phyloP scores from a whole-genome alignment of 2,797 vertebrate genomes.

The Malacoraja senta region DNA sequence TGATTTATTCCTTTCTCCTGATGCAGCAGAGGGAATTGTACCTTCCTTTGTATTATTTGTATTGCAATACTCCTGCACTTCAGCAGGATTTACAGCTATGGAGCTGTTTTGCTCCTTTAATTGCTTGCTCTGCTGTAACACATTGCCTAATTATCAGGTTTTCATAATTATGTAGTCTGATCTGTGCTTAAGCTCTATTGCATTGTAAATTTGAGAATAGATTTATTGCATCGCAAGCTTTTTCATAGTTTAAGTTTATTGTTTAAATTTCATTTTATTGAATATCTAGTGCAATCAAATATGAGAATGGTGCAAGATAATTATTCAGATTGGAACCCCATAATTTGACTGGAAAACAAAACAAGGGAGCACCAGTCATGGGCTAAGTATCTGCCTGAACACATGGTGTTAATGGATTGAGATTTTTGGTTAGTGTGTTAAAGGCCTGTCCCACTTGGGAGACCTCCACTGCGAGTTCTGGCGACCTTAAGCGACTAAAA shows the following conservation, averaged over 20 bases:
- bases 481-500: too few relatives aligned
- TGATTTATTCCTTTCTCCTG: slow-evolving; percentile 1
- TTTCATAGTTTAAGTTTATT: background rate
- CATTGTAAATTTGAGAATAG: background rate
- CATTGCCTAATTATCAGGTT: background rate
- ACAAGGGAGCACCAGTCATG: background rate
- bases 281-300: background rate
- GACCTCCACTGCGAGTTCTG: too few relatives aligned
- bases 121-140: background rate
- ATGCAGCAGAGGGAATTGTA: background rate
- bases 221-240: background rate
- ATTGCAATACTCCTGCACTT: background rate
- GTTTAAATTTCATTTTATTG: background rate
- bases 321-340: background rate
- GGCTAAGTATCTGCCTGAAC: background rate
- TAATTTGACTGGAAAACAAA: background rate
- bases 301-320: background rate
- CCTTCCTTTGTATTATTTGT: background rate
- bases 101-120: background rate
- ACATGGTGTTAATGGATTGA: background rate
- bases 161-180: background rate
- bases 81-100: background rate
- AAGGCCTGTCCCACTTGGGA: too few relatives aligned
- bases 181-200: background rate
- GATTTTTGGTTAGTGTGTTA: background rate